Evolutionary conservation across 2,888 invertebrate species (phyloP), one percentile per base, ranked within the genome.

Genomic region (Acanthosepion pharaonis): DNA sequence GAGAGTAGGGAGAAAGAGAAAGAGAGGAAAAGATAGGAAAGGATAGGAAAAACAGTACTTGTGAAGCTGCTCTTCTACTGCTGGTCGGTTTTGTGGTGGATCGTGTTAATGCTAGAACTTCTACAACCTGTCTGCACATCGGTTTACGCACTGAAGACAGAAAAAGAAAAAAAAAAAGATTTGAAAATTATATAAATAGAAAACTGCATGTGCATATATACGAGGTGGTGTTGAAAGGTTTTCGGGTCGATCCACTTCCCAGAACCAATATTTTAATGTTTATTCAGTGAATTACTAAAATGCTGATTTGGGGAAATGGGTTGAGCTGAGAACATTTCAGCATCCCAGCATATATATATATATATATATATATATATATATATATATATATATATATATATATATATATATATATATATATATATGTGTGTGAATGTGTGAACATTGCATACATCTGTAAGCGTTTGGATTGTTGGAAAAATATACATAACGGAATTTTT

Each of bases 51-150:
- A 78, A 78, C 78, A 78, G 78, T 78, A 78, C 78, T 78, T 78
- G 78, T n/a, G n/a, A 78, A 78, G n/a, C n/a, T 78, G 78, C n/a
- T 78, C 78, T 78, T 78, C 78, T 78, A 78, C n/a, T 33, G 78
- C 78, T 78, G 78, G 78, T 33, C 78, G 78, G 78, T 78, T 78
- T 78, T 78, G 78, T 78, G 78, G 78, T 33, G n/a, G 78, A 78
- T 78, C 78, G 78, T 78, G 78, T 78, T 78, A 78, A 78, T 33
- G 78, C 18, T 78, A 93, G 53, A 93, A 49, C 51, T 93, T 53
- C 53, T 93, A 93, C 93, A 93, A 93, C 51, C 93, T 93, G 51
- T 93, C 53, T 93, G 53, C 53, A 53, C 93, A 93, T 53, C 93
- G 93, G 93, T 28, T 93, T 25, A 93, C 51, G 53, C 51, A 93